Evolutionary conservation across 1,140 invertebrate genomes (phyloP).

Genomic region (Megathymus violae): DNA sequence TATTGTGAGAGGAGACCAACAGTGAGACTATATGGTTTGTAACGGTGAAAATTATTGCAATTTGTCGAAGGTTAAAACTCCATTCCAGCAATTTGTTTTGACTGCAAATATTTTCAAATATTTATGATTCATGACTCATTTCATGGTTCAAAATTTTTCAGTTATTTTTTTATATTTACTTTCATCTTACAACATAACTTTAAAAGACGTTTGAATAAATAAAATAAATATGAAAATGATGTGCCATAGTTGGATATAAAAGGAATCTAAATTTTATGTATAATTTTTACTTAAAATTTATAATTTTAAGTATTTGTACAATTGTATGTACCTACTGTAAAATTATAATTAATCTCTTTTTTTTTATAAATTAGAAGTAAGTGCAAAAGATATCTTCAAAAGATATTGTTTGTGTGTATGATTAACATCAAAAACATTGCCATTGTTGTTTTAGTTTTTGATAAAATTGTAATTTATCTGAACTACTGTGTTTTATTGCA

Average conservation of each 20-base stretch:
- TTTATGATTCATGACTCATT: too few species aligned
- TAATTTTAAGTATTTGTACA: slow-evolving; percentile 1
- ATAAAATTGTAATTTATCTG: slow-evolving; percentile 67
- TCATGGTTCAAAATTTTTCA: too few species aligned
- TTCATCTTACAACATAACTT: too few species aligned
- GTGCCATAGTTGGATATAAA: slow-evolving; percentile 21
- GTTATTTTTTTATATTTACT: too few species aligned
- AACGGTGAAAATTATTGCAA: too few species aligned
- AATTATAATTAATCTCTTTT: slow-evolving; percentile 36
- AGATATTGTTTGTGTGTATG: slow-evolving; percentile 57
- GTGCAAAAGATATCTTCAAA: slow-evolving; percentile 55
- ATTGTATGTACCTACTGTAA: slow-evolving; percentile 8
- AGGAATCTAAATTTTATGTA: background rate
- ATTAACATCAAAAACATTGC: slow-evolving; percentile 56
- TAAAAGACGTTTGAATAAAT: too few species aligned
- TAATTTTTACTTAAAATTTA: background rate
- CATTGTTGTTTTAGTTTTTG: slow-evolving; percentile 67
- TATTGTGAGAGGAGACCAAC: too few species aligned
- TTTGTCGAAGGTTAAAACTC: too few species aligned
- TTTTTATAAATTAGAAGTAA: slow-evolving; percentile 54
- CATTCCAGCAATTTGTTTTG: too few species aligned
- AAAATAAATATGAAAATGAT: too few species aligned
- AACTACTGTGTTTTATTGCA: slow-evolving; percentile 32
- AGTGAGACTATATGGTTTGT: too few species aligned
- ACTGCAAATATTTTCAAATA: too few species aligned